These are phyloP conservation scores for Caenorhabditis brenneri DNA, from an alignment of 1,140 invertebrate species.

Conservation along the genomic window DNA sequence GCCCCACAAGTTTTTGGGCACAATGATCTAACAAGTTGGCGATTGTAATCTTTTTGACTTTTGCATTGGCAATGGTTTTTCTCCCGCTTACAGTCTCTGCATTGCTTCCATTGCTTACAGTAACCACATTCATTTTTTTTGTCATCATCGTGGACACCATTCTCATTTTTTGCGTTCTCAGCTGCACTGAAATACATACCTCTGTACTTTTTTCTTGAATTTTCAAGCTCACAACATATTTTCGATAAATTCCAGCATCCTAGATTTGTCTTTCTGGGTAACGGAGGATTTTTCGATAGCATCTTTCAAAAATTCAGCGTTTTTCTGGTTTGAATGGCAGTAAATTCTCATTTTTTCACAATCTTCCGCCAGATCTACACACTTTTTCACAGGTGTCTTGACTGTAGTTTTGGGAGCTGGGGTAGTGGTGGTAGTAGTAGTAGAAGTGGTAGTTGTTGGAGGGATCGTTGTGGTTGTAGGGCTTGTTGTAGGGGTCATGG, in stretches of 20 bases:
- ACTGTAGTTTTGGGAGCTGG: background rate
- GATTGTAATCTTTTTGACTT: constrained; percentile 24
- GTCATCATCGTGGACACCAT: background rate
- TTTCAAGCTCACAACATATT: background rate
- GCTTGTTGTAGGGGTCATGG: background rate
- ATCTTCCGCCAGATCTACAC: background rate
- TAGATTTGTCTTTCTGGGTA: background rate
- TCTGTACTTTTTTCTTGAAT: background rate
- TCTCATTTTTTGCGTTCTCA: background rate
- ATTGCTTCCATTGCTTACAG: background rate
- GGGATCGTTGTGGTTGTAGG: background rate
- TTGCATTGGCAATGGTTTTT: background rate
- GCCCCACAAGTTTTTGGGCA: constrained; percentile 39
- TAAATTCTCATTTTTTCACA: background rate
- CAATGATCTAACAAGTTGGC: background rate
- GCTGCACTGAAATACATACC: background rate
- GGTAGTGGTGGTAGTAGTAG: constrained; percentile 9
- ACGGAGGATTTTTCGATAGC: background rate
- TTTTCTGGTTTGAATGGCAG: background rate
- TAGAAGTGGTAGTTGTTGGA: background rate
- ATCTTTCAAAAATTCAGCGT: constrained; percentile 8
- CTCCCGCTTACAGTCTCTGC: background rate
- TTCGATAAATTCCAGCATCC: constrained; percentile 9
- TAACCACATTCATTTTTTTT: background rate
- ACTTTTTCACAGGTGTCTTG: background rate